Conservation (phyloP, 2,113 vertebrate genomes). For the Clupea harengus region DNA sequence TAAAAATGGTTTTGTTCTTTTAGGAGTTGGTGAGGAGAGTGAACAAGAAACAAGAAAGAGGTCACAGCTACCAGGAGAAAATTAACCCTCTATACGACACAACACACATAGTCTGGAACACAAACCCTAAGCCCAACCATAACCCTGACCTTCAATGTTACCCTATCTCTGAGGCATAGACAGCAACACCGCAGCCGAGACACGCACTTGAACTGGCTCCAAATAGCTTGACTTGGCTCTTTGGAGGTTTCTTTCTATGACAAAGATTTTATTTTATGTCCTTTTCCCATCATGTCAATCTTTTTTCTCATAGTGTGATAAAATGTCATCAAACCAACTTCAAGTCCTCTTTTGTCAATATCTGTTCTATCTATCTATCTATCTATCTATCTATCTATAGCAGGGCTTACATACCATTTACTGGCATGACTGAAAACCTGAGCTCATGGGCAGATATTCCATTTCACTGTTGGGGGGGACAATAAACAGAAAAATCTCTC, state of each 20-base stretch:
- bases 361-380: not conserved
- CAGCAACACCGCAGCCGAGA: not conserved
- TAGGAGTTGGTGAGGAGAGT: not conserved
- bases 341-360: not conserved
- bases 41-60: not conserved
- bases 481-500: too few relatives aligned
- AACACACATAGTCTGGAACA: not conserved
- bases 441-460: too few relatives aligned
- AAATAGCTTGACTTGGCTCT: too few relatives aligned
- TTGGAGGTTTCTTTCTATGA: too few relatives aligned
- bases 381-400: too few relatives aligned
- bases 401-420: too few relatives aligned
- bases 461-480: too few relatives aligned
- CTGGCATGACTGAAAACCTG: too few relatives aligned
- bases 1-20: not conserved
- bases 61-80: constrained; percentile 27
- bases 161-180: not conserved
- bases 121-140: not conserved
- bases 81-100: constrained; percentile 40
- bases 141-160: not conserved
- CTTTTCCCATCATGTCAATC: too few relatives aligned
- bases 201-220: not conserved
- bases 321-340: not conserved
- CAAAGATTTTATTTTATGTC: too few relatives aligned
- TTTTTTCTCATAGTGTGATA: not conserved